These are phyloP conservation scores for Hippoglossus hippoglossus DNA, from an alignment of 2,797 vertebrate species.

Conservation along the genomic window DNA sequence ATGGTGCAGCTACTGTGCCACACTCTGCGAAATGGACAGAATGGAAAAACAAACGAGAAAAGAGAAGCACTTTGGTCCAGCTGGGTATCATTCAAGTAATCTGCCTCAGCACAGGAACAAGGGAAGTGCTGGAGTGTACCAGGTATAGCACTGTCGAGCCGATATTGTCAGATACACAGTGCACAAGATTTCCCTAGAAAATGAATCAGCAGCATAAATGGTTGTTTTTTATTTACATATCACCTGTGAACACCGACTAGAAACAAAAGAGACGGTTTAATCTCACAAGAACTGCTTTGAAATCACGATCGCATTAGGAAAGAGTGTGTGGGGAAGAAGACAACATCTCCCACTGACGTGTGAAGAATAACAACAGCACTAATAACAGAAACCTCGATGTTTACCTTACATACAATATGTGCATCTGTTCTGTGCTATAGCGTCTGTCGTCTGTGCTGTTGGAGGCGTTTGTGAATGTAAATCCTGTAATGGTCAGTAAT, in stretches of 20 bases:
- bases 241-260: too few relatives aligned
- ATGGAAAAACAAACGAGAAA: slow-evolving; percentile 12
- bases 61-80: slow-evolving; percentile 22
- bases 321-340: background rate
- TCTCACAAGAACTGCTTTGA: slow-evolving; percentile 14
- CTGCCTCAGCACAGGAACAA: background rate
- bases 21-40: slow-evolving; percentile 25
- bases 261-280: slow-evolving; percentile 26
- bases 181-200: slow-evolving; percentile 9
- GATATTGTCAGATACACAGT: slow-evolving; percentile 1
- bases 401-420: too few relatives aligned
- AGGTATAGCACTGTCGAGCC: slow-evolving; percentile 10
- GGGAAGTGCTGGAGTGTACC: background rate
- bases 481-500: too few relatives aligned
- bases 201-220: slow-evolving; percentile 1
- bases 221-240: too few relatives aligned
- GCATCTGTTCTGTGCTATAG: too few relatives aligned
- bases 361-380: too few relatives aligned
- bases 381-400: too few relatives aligned
- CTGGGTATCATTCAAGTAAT: slow-evolving; percentile 13
- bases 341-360: background rate
- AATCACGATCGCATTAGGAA: background rate
- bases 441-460: too few relatives aligned
- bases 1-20: slow-evolving; percentile 7
- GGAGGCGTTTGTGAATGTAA: too few relatives aligned